Base-by-base conservation (phyloP, 2,888 invertebrate species). In the Cheiracanthium punctorium region DNA sequence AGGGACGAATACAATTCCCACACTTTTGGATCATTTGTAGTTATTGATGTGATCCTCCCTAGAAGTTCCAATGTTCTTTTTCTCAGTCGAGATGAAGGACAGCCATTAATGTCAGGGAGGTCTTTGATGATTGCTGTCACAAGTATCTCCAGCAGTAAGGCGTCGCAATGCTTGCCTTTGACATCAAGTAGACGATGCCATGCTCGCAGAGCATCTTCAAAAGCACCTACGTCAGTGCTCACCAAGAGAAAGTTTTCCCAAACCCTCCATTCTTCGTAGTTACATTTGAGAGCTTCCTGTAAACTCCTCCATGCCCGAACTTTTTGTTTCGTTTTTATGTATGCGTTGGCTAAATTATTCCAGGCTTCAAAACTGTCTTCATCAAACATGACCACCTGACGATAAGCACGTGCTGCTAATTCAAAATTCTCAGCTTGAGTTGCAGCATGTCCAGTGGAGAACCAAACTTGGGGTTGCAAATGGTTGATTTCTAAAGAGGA, bases 291-390 rank as follows among this genome's bases (percentile, higher is more conserved):
- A 0, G 99, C 96, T 92, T 99, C 98, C 90, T 95, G 94, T 30
- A 98, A 92, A 2, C 96, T 95, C 77, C 94, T 94, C 92, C 96
- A 96, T 0, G 98, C 98, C 81, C 96, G 94, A 82, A 94, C 93
- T 92, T 97, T 97, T 91, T 98, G 95, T 0, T 96, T 95, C 77
- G 96, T 93, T 90, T 96, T 95, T 10, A 98, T 95, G 90, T 98
- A 97, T 1, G 97, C 96, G 91, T 98, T 97, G 17, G 98, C 97
- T 84, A 99, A 93, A 92, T 99, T 99, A 92, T 98, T 99, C 99
- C 99, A 99, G 0, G 97, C 97, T 92, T 99, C 98, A 91, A 97
- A 98, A 79, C 96, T 96, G 90, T 94, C 94, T 88, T 92, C 95
- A 90, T 98, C 97, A n/a, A 98, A 93, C 89, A 94, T 94, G 20